A percentile compares a stretch with the other conserved stretches of the same genome.
Evolutionary conservation across 2,113 vertebrate species (phyloP).

Genomic region (Sigmodon hispidus): DNA sequence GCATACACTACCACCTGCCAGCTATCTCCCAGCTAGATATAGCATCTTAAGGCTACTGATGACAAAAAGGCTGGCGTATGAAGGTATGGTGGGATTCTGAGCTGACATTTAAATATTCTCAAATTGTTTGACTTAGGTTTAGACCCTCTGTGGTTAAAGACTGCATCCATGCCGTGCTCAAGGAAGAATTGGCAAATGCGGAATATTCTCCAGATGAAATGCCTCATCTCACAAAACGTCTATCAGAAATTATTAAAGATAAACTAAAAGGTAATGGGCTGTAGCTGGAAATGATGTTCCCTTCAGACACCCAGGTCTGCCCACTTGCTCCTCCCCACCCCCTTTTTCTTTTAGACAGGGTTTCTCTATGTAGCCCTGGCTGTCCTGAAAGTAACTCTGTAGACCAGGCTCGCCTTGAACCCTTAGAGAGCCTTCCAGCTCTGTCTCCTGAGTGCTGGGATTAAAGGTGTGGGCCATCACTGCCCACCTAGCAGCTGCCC

Average conservation of each 20-base stretch:
- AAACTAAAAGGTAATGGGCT: slow-evolving; percentile 91
- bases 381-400: not conserved
- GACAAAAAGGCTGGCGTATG: not conserved
- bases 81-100: not conserved
- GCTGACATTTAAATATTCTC: not conserved
- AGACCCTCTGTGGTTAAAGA: slow-evolving; percentile 90
- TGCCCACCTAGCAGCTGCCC: not conserved
- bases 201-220: slow-evolving; percentile 90
- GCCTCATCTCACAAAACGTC: slow-evolving; percentile 84
- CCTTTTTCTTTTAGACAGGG: not conserved
- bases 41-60: not conserved
- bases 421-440: too few species aligned
- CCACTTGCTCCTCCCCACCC: not conserved
- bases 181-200: slow-evolving; percentile 87
- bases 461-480: not conserved
- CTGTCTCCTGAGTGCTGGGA: not conserved
- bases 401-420: not conserved
- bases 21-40: not conserved
- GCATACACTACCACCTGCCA: not conserved
- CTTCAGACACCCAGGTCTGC: not conserved
- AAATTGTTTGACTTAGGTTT: slow-evolving; percentile 87
- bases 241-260: slow-evolving; percentile 92
- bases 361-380: not conserved
- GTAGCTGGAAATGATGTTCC: not conserved
- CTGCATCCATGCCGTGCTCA: slow-evolving; percentile 90